Evolutionary conservation across 2,113 vertebrate species (phyloP).

Genomic region (Nycticorax nycticorax): DNA sequence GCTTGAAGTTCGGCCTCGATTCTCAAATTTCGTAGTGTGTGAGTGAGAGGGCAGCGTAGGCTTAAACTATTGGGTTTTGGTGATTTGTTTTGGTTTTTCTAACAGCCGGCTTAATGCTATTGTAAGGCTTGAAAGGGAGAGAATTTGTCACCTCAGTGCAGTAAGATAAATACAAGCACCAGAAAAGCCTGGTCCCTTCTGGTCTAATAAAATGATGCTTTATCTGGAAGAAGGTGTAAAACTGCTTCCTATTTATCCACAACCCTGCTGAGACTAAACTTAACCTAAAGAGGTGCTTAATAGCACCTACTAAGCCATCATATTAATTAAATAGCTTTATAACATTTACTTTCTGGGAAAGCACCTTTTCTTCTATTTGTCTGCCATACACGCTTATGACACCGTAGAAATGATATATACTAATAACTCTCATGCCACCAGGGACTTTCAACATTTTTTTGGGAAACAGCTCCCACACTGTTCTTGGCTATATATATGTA

Average conservation of each 20-base stretch:
- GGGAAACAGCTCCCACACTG: conserved; percentile 26
- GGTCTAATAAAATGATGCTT: not conserved
- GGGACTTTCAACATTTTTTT: not conserved
- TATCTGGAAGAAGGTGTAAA: conserved; percentile 9
- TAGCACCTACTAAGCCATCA: not conserved
- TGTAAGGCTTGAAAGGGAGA: not conserved
- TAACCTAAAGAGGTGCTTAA: conserved; percentile 11
- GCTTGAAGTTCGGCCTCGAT: not conserved
- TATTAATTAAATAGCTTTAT: conserved; percentile 37
- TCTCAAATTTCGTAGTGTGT: not conserved
- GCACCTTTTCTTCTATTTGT: not conserved
- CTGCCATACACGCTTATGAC: not conserved
- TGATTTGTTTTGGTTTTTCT: not conserved
- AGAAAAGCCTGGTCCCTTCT: not conserved
- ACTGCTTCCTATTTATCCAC: conserved; percentile 31
- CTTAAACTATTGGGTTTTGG: not conserved
- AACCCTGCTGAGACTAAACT: conserved; percentile 24
- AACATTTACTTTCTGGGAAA: not conserved
- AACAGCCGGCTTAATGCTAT: not conserved
- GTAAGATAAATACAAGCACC: not conserved
- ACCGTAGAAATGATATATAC: not conserved
- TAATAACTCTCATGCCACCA: not conserved
- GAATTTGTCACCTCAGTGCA: not conserved
- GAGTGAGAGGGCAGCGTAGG: not conserved
- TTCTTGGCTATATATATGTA: not conserved